phyloP scores from a whole-genome alignment of 2,797 vertebrate genomes.

The Crotalus adamanteus region DNA sequence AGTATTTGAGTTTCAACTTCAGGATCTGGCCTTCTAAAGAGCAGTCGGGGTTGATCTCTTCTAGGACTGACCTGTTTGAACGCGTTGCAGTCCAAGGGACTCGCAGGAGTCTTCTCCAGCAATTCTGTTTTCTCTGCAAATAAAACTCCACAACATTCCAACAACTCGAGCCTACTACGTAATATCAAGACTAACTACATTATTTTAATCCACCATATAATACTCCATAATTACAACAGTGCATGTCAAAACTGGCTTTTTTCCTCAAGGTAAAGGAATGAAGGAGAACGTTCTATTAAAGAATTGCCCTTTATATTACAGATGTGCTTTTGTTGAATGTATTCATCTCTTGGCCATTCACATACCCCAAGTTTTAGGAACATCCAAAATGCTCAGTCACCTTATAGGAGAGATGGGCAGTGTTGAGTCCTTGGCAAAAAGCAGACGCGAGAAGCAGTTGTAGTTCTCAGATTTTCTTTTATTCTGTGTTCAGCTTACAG shows the following conservation, averaged over 20 bases:
- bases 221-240: conserved; percentile 67
- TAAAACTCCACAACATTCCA: conserved; percentile 74
- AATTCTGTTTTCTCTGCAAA: conserved; percentile 81
- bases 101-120: conserved; percentile 15
- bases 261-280: conserved; percentile 52
- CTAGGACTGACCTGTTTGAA: too few relatives aligned
- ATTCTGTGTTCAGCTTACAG: too few relatives aligned
- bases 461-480: too few relatives aligned
- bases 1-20: too few relatives aligned
- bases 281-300: conserved; percentile 10
- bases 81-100: too few relatives aligned
- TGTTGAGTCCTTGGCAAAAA: too few relatives aligned
- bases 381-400: not conserved
- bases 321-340: conserved; percentile 57
- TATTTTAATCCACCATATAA: conserved; percentile 71
- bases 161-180: conserved; percentile 77
- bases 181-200: conserved; percentile 72
- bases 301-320: conserved; percentile 40
- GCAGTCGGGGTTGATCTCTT: too few relatives aligned
- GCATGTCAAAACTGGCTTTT: conserved; percentile 65
- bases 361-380: not conserved
- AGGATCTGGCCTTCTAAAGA: too few relatives aligned
- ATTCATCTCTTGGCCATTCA: conserved; percentile 18
- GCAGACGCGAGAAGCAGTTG: too few relatives aligned
- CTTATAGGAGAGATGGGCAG: not conserved